These are phyloP conservation scores for Liasis olivaceus DNA, from an alignment of 2,797 vertebrate genomes.

Conservation along the genomic window DNA sequence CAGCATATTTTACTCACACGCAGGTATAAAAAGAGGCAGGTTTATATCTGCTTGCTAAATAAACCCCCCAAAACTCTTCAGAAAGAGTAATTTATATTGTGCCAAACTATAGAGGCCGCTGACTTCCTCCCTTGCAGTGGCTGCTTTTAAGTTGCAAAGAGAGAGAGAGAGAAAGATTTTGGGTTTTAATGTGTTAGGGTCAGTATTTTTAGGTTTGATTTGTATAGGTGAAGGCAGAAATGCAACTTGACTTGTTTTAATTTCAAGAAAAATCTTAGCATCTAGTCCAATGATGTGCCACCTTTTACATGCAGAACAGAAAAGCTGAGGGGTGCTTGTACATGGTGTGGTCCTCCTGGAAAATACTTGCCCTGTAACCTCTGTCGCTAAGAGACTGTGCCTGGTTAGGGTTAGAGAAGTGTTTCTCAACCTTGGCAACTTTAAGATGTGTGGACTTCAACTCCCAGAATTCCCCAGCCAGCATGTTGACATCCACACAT, in stretches of 20 bases:
- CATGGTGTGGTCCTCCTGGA: not conserved
- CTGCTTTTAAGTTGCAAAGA: not conserved
- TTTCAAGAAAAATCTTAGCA: fast-evolving
- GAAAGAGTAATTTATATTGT: not conserved
- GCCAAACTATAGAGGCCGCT: not conserved
- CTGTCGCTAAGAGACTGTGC: not conserved
- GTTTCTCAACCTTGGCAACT: no score
- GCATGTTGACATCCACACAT: no score
- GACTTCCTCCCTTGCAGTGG: not conserved
- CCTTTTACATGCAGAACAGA: not conserved
- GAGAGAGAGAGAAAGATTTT: not conserved
- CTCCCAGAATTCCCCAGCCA: no score
- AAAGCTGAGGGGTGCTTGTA: not conserved
- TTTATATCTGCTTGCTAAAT: not conserved
- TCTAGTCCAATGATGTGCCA: not conserved
- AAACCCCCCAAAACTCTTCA: not conserved
- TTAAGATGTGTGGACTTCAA: no score
- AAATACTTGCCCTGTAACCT: not conserved
- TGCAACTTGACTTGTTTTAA: not conserved
- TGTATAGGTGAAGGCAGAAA: not conserved
- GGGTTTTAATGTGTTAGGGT: not conserved
- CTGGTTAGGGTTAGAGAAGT: not conserved
- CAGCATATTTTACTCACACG: not conserved
- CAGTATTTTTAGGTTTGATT: not conserved
- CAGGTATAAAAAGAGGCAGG: not conserved